Percentiles rank a stretch among this genome's conserved stretches.
These are phyloP conservation scores for Galemys pyrenaicus DNA, from an alignment of 2,113 vertebrate species.

Conservation along the genomic window DNA sequence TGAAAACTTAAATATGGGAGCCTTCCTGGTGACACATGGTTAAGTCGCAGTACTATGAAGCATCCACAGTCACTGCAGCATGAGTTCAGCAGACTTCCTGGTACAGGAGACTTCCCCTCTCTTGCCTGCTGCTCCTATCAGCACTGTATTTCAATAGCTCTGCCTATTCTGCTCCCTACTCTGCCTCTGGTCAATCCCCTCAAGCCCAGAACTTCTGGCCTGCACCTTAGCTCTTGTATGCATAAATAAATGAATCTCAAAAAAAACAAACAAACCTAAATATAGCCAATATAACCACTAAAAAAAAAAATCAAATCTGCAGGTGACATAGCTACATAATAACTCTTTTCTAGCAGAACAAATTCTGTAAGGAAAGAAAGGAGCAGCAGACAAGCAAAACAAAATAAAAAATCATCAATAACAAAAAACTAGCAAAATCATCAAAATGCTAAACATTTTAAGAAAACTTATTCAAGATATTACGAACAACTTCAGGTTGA, in stretches of 20 bases:
- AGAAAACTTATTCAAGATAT: background rate
- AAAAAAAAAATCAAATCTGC: background rate
- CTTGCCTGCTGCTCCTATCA: no score
- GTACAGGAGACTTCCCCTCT: no score
- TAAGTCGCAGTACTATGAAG: no score
- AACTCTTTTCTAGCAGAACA: background rate
- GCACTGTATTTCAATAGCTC: no score
- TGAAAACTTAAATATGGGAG: slow-evolving; percentile 24
- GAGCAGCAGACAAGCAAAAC: background rate
- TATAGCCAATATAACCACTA: background rate
- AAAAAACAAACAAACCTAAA: background rate
- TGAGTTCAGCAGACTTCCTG: no score
- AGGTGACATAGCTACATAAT: background rate
- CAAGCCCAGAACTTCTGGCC: no score
- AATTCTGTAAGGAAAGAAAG: slow-evolving; percentile 8
- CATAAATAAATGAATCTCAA: no score
- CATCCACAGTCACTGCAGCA: no score
- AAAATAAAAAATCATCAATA: background rate
- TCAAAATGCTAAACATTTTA: slow-evolving; percentile 5
- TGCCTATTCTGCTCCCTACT: no score
- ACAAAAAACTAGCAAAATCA: background rate
- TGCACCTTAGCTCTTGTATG: no score
- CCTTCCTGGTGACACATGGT: no score
- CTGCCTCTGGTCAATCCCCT: no score
- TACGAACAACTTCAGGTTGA: background rate